Evolutionary conservation across 2,797 vertebrate genomes (phyloP), one percentile per base, ranked within the genome.

Genomic region (Bryconaethiops microstoma): DNA sequence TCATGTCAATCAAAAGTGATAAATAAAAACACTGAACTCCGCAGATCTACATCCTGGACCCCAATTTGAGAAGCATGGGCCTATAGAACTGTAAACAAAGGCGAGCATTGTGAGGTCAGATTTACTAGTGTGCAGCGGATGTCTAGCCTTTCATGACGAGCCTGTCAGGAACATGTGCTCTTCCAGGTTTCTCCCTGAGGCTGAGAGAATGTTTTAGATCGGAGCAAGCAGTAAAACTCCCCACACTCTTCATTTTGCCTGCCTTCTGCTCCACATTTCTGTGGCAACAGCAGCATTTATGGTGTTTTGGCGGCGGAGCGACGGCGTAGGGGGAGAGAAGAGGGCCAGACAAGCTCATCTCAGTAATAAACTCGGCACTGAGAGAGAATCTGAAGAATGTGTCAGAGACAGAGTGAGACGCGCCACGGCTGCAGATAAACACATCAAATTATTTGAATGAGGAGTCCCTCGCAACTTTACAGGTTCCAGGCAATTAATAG

Each of bases 381-480:
- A 78, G 42, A 55, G 59, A 81, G 83, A 91, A 86, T 87, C 79
- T 81, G 79, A 90, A 85, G 91, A 92, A 91, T 92, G 92, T 78
- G 75, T 90, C 89, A 84, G 89, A 85, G 83, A 88, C 89, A 84
- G 48, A 84, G 78, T 67, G 85, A 90, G 88, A 88, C 88, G 90
- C 7, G 0, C 63, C 8, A 17, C 63, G 19, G 21, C 3, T 59
- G 55, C 59, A 25, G 12, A 25, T 88, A 87, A 29, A 35, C 35
- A 4, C 1, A 29, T 35, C 0, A 29, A 62, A 2, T 23, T 1
- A 23, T n/a, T 9, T 8, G 7, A 23, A 59, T 12, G 40, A 21
- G n/a, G 4, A 23, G n/a, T 59, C 7, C 21, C n/a, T 0, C 1
- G 19, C 3, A 19, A n/a, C 4, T 57, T 57, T 19, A 57, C 1